These are phyloP conservation scores for Maniola jurtina DNA, from an alignment of 1,140 invertebrate genomes.

Conservation along the genomic window DNA sequence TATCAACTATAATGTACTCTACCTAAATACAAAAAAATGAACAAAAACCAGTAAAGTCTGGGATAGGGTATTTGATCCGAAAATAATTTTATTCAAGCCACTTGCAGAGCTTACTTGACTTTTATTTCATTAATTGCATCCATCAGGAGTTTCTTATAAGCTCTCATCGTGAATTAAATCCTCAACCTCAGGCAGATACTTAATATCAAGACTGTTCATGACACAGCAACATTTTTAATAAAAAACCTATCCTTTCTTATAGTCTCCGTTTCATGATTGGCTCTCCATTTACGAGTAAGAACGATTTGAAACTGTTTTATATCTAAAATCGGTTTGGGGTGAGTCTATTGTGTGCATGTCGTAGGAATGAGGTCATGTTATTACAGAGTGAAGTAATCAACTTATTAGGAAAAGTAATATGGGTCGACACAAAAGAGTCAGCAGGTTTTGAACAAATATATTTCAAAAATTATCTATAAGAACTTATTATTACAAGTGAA, in stretches of 20 bases:
- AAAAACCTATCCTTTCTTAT: conserved; percentile 41
- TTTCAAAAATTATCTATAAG: not conserved
- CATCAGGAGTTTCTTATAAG: too few relatives aligned
- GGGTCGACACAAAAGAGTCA: not conserved
- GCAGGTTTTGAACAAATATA: conserved; percentile 2
- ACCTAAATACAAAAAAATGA: too few relatives aligned
- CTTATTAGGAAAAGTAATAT: conserved; percentile 6
- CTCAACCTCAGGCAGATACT: conserved; percentile 18
- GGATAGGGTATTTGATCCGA: too few relatives aligned
- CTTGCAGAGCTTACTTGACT: too few relatives aligned
- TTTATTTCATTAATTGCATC: too few relatives aligned
- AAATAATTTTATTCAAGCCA: too few relatives aligned
- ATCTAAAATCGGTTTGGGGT: conserved; percentile 14
- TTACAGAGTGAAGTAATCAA: conserved; percentile 10
- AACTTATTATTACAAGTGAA: not conserved
- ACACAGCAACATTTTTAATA: conserved; percentile 46
- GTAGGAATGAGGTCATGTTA: conserved; percentile 13
- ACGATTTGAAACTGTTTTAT: conserved; percentile 29
- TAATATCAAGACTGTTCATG: conserved; percentile 44
- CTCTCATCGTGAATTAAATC: too few relatives aligned
- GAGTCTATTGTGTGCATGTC: conserved; percentile 2
- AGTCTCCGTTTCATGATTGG: conserved; percentile 20
- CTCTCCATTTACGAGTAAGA: not conserved
- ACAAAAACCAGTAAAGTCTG: too few relatives aligned
- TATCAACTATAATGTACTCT: too few relatives aligned